Evolutionary conservation across 2,797 vertebrate species (phyloP).

Genomic region (Chiloscyllium punctatum): DNA sequence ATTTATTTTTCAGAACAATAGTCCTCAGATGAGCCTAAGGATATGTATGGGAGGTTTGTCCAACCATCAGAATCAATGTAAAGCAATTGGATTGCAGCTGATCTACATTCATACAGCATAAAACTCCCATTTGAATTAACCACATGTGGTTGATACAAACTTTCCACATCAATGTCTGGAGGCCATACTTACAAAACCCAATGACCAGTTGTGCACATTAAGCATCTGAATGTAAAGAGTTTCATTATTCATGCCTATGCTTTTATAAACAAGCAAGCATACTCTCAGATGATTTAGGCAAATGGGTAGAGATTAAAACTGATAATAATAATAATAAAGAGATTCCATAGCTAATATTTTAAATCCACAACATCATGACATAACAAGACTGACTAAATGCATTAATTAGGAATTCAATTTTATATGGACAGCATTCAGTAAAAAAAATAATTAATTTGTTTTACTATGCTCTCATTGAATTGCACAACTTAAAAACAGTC

Average conservation of each 20-base stretch:
- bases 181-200: background rate
- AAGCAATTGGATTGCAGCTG: slow-evolving; percentile 31
- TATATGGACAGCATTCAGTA: background rate
- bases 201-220: background rate
- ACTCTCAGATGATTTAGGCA: background rate
- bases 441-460: background rate
- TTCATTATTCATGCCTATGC: background rate
- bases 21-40: background rate
- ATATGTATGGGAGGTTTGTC: background rate
- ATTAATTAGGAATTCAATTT: background rate
- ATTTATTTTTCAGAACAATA: background rate
- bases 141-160: slow-evolving; percentile 31
- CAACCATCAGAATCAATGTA: slow-evolving; percentile 31
- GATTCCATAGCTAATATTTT: background rate
- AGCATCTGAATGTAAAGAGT: background rate
- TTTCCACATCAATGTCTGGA: background rate
- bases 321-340: background rate
- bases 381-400: background rate
- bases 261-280: background rate
- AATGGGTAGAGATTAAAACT: no score
- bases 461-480: background rate
- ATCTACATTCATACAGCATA: slow-evolving; percentile 23
- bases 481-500: background rate
- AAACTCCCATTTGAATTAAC: slow-evolving; percentile 21
- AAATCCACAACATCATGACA: background rate